phyloP scores from a whole-genome alignment of 2,797 vertebrate species.

The Pampus argenteus region DNA sequence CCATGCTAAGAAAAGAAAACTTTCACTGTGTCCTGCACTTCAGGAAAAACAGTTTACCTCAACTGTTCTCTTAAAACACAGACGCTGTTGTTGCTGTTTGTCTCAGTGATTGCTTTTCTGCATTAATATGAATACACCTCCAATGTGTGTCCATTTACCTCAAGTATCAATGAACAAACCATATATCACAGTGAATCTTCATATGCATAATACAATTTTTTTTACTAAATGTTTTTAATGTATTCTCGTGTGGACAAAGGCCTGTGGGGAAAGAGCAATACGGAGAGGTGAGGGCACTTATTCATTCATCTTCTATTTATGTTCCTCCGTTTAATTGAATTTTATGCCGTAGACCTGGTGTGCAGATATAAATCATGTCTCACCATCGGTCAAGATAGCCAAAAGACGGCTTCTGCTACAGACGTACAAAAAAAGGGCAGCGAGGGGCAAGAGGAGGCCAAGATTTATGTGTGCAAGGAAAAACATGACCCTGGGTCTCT shows the following conservation, averaged over 20 bases:
- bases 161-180: conserved; percentile 20
- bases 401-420: conserved; percentile 66
- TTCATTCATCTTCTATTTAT: conserved; percentile 78
- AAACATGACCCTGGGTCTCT: conserved; percentile 76
- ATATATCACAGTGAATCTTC: conserved; percentile 30
- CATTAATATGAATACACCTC: conserved; percentile 13
- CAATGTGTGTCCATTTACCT: conserved; percentile 18
- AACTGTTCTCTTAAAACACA: too few relatives aligned
- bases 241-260: conserved; percentile 51
- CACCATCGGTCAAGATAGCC: conserved; percentile 76
- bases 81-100: neutral
- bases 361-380: conserved; percentile 73
- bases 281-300: conserved; percentile 48
- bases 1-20: conserved; percentile 49
- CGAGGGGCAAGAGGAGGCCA: conserved; percentile 64
- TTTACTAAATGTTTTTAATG: conserved; percentile 24
- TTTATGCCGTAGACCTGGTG: conserved; percentile 62
- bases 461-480: conserved; percentile 78
- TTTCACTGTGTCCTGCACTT: conserved; percentile 30
- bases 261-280: conserved; percentile 30
- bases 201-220: conserved; percentile 31
- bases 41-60: conserved; percentile 22
- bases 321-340: conserved; percentile 80
- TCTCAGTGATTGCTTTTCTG: conserved; percentile 4
- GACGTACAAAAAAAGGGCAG: conserved; percentile 65